These are phyloP conservation scores for Hemicordylus capensis DNA, from an alignment of 2,113 vertebrate genomes.

Conservation along the genomic window DNA sequence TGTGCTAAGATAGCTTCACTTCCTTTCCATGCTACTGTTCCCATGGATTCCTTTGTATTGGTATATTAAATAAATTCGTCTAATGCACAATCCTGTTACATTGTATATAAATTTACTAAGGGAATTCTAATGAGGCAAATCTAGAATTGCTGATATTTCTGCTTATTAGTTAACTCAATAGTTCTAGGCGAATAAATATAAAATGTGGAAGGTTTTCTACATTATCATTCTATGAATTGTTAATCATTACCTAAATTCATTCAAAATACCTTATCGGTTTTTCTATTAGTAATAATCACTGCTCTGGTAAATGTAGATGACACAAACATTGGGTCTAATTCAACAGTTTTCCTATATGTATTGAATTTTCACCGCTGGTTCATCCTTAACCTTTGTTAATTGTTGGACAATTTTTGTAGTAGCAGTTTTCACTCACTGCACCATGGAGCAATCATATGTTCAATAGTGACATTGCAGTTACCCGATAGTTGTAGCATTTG, in stretches of 20 bases:
- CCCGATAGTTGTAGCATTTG: not conserved
- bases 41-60: not conserved
- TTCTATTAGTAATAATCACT: not conserved
- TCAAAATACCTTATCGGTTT: not conserved
- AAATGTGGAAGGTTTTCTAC: not conserved
- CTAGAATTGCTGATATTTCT: constrained; percentile 1
- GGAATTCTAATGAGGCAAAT: not conserved
- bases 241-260: not conserved
- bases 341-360: not conserved
- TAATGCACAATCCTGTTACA: not conserved
- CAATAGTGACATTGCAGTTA: not conserved
- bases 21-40: not conserved
- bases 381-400: not conserved
- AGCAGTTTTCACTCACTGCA: not conserved
- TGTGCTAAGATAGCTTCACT: not conserved
- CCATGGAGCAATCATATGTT: not conserved
- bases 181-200: not conserved
- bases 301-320: not conserved
- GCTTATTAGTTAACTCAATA: not conserved
- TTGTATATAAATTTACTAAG: not conserved
- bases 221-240: not conserved
- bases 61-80: not conserved
- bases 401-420: not conserved
- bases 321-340: not conserved
- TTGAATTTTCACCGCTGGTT: not conserved